Evolutionary conservation across 2,888 invertebrate genomes (phyloP), one percentile per base, ranked within the genome.

Genomic region (Magallana nippona): DNA sequence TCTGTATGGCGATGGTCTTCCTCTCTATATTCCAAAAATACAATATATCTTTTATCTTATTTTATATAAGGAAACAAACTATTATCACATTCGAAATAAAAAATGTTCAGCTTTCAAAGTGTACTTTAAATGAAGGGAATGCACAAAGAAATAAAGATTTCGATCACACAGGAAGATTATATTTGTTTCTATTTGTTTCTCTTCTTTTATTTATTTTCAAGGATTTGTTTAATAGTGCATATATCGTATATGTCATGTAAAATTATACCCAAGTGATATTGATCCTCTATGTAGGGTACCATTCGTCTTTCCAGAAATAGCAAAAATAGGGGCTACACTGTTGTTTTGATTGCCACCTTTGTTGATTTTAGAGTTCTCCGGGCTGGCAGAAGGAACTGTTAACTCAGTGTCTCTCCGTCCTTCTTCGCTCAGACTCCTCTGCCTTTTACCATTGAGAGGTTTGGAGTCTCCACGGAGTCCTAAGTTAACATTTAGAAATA

Each of bases 271-370:
- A 15, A 62, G 32, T 63, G 55, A 19, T 17, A 81, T 63, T 3
- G 19, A 62, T 55, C 55, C 32, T 55, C 81, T 81, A 1, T 44
- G 71, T 71, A 71, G 15, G 32, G 71, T 32, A 11, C 71, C 71
- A 71, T 71, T 27, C 13, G 27, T 71, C 15, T 15, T 22, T 27
- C 71, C 71, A 8, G 71, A 71, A 15, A 71, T 71, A 32, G 71
- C 71, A 32, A 71, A 71, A 13, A 71, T 71, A 15, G 71, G 27
- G 15, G 71, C 71, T 13, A 13, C 13, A 15, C 2, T 71, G 27
- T 17, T 71, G 13, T 15, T 32, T 32, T 71, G 71, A 32, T 71
- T 71, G 32, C 15, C 10, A 8, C 44, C 32, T 27, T 71, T 71
- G 71, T 32, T 71, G 27, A 22, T 15, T 71, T 27, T 71, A 13